Evolutionary conservation across 2,797 vertebrate species (phyloP).

Genomic region (Etheostoma perlongum): DNA sequence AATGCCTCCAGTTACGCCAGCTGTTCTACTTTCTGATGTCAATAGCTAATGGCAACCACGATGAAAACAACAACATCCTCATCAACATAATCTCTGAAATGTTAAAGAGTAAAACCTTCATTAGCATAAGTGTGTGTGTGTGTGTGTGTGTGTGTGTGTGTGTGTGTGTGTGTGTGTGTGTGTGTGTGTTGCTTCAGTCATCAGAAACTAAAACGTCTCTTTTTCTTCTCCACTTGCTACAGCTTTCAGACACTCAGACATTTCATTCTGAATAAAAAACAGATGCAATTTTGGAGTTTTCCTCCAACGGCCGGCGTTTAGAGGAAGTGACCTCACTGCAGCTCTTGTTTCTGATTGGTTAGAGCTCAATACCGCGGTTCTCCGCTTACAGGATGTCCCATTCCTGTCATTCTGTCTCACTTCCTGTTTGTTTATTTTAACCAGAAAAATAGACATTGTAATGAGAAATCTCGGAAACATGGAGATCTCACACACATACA

Average conservation of each 20-base stretch:
- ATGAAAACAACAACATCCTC: constrained; percentile 39
- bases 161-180: neutral
- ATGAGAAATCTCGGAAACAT: constrained; percentile 15
- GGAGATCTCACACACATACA: constrained; percentile 4
- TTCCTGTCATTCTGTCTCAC: constrained; percentile 53
- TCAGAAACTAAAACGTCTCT: neutral
- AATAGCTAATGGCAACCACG: constrained; percentile 54
- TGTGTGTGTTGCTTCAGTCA: neutral
- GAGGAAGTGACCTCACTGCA: constrained; percentile 47
- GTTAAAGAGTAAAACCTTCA: constrained; percentile 10
- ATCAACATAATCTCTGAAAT: constrained; percentile 10
- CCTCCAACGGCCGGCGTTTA: constrained; percentile 12
- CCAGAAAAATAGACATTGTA: constrained; percentile 42
- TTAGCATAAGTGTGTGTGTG: constrained; percentile 17
- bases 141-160: constrained; percentile 9
- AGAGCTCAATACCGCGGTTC: neutral
- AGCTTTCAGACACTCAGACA: neutral
- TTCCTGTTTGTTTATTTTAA: constrained; percentile 58
- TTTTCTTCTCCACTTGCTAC: neutral
- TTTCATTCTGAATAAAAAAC: constrained; percentile 9
- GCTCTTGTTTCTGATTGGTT: constrained; percentile 20
- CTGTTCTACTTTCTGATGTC: constrained; percentile 63
- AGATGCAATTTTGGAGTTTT: constrained; percentile 11
- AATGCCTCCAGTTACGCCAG: constrained; percentile 71
- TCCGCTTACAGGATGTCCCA: constrained; percentile 43